phyloP scores from a whole-genome alignment of 1,140 invertebrate genomes.

The Drosophila eugracilis region DNA sequence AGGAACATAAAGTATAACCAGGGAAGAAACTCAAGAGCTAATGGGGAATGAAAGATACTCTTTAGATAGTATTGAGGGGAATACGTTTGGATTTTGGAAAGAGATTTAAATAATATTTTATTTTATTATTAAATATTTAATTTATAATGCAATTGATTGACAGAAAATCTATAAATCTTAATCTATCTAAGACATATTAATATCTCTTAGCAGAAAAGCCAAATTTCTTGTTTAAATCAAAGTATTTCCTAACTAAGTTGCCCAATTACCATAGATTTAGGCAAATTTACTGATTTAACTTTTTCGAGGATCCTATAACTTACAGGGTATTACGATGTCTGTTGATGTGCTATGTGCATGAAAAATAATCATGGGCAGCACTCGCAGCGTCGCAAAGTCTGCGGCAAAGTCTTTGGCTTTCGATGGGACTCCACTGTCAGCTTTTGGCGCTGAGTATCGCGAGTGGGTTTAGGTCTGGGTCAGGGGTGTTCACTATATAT shows the following conservation, averaged over 20 bases:
- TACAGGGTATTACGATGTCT: conserved; percentile 34
- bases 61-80: no score
- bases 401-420: conserved; percentile 61
- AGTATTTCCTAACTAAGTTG: no score
- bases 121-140: no score
- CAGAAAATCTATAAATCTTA: no score
- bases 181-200: no score
- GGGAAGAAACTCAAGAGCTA: not conserved
- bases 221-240: no score
- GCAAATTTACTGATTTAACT: not conserved
- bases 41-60: conserved; percentile 5
- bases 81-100: not conserved
- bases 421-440: not conserved
- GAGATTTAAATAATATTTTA: no score
- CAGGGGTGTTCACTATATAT: conserved; percentile 8
- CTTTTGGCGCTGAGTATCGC: not conserved
- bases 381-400: conserved; percentile 69
- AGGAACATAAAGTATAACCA: conserved; percentile 38
- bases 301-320: not conserved
- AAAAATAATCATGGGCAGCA: conserved; percentile 72
- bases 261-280: no score
- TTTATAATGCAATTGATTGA: no score
- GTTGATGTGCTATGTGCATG: conserved; percentile 69
- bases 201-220: no score
- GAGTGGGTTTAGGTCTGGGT: conserved; percentile 11